Conservation (phyloP, 2,797 vertebrate genomes). For the Trematomus bernacchii region DNA sequence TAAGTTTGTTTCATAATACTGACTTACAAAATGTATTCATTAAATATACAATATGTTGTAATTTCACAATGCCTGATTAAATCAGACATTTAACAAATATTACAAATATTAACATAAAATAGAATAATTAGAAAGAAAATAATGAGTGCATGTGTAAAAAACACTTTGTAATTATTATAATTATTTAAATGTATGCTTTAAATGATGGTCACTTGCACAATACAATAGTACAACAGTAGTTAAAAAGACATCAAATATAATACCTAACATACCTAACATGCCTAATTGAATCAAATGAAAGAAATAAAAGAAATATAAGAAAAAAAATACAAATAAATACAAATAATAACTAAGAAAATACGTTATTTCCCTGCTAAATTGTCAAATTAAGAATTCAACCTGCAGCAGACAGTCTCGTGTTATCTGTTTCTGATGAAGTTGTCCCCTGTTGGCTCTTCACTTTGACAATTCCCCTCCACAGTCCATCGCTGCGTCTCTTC, state of each 20-base stretch:
- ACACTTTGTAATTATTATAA: not conserved
- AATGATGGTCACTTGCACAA: too few relatives aligned
- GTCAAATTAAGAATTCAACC: not conserved
- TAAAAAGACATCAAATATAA: too few relatives aligned
- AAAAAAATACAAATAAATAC: not conserved
- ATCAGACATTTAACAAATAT: not conserved
- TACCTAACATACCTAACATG: too few relatives aligned
- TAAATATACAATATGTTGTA: not conserved
- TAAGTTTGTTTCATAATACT: not conserved
- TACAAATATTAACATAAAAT: not conserved
- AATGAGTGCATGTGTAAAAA: too few relatives aligned
- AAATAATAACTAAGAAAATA: too few relatives aligned
- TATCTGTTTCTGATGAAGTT: not conserved
- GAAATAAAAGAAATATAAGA: not conserved
- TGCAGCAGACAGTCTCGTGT: not conserved
- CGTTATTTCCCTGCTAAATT: not conserved
- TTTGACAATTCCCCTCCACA: conserved; percentile 14
- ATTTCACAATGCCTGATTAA: not conserved
- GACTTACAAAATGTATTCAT: not conserved
- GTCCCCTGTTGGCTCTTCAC: conserved; percentile 36
- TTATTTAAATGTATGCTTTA: not conserved
- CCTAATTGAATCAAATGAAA: not conserved
- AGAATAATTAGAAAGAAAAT: not conserved
- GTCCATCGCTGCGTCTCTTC: conserved; percentile 20
- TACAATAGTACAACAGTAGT: too few relatives aligned